Conservation (phyloP, 2,888 invertebrate genomes). For the Sminthurinus aureus region DNA sequence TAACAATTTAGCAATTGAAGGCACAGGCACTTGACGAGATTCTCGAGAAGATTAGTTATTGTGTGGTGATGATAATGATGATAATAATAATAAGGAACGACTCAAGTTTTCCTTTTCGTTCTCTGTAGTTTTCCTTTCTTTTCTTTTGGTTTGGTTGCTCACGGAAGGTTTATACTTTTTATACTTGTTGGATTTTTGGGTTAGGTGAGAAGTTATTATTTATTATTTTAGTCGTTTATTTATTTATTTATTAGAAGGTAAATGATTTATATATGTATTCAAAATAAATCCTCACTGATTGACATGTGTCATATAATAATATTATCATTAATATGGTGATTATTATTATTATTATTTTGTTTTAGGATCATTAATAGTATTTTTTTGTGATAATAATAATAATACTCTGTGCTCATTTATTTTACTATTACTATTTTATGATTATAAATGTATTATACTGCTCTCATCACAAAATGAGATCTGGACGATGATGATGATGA, state of each 20-base stretch:
- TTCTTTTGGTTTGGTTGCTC: not conserved
- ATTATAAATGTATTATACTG: not conserved
- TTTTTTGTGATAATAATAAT: not conserved
- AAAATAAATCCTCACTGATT: conserved; percentile 18
- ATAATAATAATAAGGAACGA: not conserved
- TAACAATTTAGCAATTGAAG: conserved; percentile 17
- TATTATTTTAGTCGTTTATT: not conserved
- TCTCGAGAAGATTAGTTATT: not conserved
- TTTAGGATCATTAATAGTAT: not conserved
- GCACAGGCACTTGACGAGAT: conserved; percentile 33
- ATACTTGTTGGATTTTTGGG: not conserved
- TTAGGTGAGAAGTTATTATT: not conserved
- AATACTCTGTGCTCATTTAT: too few relatives aligned
- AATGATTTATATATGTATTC: not conserved
- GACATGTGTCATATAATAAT: conserved; percentile 6
- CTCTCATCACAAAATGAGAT: conserved; percentile 39
- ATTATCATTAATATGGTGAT: not conserved
- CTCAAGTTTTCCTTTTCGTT: not conserved
- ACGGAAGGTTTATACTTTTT: not conserved
- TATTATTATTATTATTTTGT: not conserved
- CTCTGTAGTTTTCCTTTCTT: not conserved
- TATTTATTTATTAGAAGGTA: not conserved
- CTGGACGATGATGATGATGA: conserved; percentile 3
- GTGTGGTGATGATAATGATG: not conserved
- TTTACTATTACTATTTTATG: not conserved